Conservation (phyloP, 2,888 invertebrate genomes). For the Lissocephala sabroskyi region DNA sequence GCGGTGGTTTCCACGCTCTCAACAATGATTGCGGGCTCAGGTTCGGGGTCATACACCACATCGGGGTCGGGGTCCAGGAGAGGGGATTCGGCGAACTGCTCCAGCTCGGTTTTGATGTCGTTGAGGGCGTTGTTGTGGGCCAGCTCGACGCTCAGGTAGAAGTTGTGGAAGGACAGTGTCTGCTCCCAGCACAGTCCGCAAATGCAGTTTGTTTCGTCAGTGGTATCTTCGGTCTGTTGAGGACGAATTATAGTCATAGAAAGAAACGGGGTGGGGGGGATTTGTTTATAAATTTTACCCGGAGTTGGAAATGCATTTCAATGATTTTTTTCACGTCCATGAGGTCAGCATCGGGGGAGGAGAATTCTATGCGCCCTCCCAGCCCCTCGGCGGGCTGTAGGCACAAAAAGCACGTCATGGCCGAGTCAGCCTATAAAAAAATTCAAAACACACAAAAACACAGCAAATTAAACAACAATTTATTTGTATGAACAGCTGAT, state of each 20-base stretch:
- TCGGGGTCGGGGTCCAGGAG: too few species aligned
- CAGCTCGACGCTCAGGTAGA: conserved; percentile 51
- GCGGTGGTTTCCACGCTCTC: conserved; percentile 41
- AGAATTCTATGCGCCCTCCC: conserved; percentile 38
- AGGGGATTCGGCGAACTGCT: too few species aligned
- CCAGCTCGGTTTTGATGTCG: too few species aligned
- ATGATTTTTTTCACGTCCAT: conserved; percentile 40
- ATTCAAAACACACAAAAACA: not conserved
- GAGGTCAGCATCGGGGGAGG: conserved; percentile 37
- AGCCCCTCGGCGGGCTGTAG: conserved; percentile 28
- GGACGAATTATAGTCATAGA: conserved; percentile 1
- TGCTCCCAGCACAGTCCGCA: conserved; percentile 55
- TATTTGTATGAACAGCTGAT: too few species aligned
- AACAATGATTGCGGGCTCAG: not conserved
- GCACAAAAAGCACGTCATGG: conserved; percentile 55
- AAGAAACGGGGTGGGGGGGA: too few species aligned
- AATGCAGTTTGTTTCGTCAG: conserved; percentile 21
- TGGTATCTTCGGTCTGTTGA: conserved; percentile 25
- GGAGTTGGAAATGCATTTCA: conserved; percentile 57
- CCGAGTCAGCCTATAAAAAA: too few species aligned
- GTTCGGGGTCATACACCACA: not conserved
- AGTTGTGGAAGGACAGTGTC: conserved; percentile 55
- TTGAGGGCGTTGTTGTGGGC: conserved; percentile 44
- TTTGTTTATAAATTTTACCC: conserved; percentile 18
- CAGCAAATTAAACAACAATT: not conserved